Base-by-base conservation (phyloP, 2,888 invertebrate genomes). In the Charanyca ferruginea region DNA sequence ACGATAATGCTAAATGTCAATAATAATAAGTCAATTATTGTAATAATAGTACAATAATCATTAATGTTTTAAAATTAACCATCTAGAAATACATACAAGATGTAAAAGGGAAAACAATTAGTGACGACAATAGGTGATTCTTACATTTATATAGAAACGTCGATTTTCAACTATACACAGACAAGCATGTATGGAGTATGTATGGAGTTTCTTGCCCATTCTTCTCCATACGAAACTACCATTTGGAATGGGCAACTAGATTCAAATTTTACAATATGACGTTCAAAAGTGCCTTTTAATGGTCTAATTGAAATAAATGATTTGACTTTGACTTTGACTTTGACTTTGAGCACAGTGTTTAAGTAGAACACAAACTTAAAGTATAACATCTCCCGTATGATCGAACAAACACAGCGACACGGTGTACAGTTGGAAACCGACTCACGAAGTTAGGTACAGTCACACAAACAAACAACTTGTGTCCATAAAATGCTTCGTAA, bases 61-160 rank as follows among this genome's bases (percentile, higher is more conserved):
- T 90, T 90, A 87, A 90, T 87, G 87, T 90, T 91, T 88, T 81
- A 86, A 93, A 93, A 91, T 90, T 91, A 93, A 89, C 89, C 86
- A 83, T 91, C 93, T 94, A 94, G 90, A 92, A 91, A 91, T 93
- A 93, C 90, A 93, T 93, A 92, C 85, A 92, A 91, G 87, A 87
- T 90, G 86, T 90, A 92, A 89, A 85, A 88, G 86, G 90, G 91
- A 91, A 91, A 92, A 93, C 91, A 91, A 92, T 89, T 88, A 91
- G 90, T 91, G 93, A 93, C 92, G 91, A 91, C 90, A 89, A 91
- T 81, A 90, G 90, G 91, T 89, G 91, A 93, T 90, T 88, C 91
- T 93, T 94, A 94, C 89, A 92, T 89, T 90, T 89, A 90, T 89
- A 90, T 79, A 87, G 85, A 88, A 85, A 77, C 66, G 82, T 72